These are phyloP conservation scores for Myzus persicae DNA, from an alignment of 1,140 invertebrate species.

Conservation along the genomic window DNA sequence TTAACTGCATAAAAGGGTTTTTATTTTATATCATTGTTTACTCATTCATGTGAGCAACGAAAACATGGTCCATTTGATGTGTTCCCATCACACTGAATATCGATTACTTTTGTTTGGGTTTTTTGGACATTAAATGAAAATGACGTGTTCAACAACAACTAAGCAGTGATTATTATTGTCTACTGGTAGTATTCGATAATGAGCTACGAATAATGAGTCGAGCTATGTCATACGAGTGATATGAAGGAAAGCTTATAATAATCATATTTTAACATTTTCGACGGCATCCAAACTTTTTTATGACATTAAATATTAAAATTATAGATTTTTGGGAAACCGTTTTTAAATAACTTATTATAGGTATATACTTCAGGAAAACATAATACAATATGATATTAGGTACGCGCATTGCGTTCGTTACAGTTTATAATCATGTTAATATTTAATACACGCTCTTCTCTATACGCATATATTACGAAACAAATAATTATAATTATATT, in stretches of 20 bases:
- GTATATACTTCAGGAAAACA: not conserved
- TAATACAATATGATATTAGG: not conserved
- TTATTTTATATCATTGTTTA: slow-evolving; percentile 14
- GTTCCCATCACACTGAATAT: not conserved
- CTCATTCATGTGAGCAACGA: not conserved
- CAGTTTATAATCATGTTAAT: not conserved
- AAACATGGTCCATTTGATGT: not conserved
- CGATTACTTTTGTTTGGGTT: not conserved
- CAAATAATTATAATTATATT: not conserved
- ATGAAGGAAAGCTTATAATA: not conserved
- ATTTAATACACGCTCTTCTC: not conserved
- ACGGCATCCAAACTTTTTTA: not conserved
- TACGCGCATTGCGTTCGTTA: not conserved
- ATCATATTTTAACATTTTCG: not conserved
- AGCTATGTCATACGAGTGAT: no score
- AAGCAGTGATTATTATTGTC: not conserved
- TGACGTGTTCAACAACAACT: not conserved
- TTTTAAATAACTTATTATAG: not conserved
- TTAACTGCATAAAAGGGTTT: not conserved
- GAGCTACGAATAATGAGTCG: no score
- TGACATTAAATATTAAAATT: not conserved
- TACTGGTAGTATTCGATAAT: no score
- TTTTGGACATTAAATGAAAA: not conserved
- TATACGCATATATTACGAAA: not conserved
- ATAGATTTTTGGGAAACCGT: not conserved